Base-by-base conservation (phyloP, 2,888 invertebrate genomes). In the Calliopum simillimum region DNA sequence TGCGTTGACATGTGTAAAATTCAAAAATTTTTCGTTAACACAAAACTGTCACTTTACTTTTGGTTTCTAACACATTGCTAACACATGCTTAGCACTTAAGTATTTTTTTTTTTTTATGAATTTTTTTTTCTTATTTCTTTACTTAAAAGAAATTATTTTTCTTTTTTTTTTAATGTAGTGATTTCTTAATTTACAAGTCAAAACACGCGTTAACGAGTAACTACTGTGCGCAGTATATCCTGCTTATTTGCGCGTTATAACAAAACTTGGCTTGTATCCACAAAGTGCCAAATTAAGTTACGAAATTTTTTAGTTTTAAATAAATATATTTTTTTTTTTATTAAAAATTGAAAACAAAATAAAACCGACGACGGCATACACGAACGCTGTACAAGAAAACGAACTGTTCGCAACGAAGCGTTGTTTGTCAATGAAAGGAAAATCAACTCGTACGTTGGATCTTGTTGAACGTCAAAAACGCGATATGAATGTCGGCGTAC, bases 361-460 rank as follows among this genome's bases (percentile, higher is more conserved):
- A 53, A 53, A 53, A 53, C 53, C 53, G 63, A 63, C 65, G 69
- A 70, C 58, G 74, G 66, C 72, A 64, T 55, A 70, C 68, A 70
- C 73, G 77, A 71, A 73, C 69, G 71, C 68, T 41, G 51, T 33
- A 12, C 12, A n/a, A 74, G 75, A 78, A 78, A 81, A 80, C 81
- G 84, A 84, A 82, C 83, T 79, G 79, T 73, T 79, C 82, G 77
- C 78, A 78, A 79, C 81, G 82, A 83, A 79, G 80, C 79, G 79
- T 80, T 78, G 77, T 80, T 80, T 79, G 80, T 80, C 78, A 84
- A 84, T 84, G 85, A 84, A 85, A 84, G 84, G 84, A 84, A 84
- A 84, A 85, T 82, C 82, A 80, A 80, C 80, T 79, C 79, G 80
- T 73, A 79, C 82, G 74, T 76, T 82, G 84, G 84, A 85, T 84